These are phyloP conservation scores for Acleris laterana DNA, from an alignment of 2,888 invertebrate genomes.

Conservation along the genomic window DNA sequence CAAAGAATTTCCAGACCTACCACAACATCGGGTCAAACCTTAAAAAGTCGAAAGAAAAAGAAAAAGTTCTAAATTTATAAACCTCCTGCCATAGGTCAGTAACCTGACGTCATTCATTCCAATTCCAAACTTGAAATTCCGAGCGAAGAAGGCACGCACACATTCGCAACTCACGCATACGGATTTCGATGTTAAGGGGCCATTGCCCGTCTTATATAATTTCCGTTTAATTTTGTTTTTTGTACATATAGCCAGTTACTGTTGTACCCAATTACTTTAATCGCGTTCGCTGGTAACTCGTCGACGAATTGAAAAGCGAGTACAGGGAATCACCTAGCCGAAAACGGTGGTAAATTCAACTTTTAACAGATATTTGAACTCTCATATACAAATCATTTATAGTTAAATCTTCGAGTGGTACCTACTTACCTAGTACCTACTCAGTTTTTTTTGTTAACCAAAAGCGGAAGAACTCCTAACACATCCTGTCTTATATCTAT, in stretches of 20 bases:
- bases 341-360: too few species aligned
- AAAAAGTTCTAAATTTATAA: constrained; percentile 44
- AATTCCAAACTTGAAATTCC: constrained; percentile 81
- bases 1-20: constrained; percentile 13
- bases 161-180: constrained; percentile 61
- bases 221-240: not conserved
- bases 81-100: constrained; percentile 74
- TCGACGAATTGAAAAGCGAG: too few species aligned
- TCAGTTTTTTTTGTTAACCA: too few species aligned
- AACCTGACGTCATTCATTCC: constrained; percentile 82
- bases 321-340: too few species aligned
- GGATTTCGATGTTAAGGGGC: constrained; percentile 59
- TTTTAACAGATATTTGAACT: too few species aligned
- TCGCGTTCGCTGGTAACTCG: too few species aligned
- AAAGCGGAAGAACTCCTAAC: not conserved
- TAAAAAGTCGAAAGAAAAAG: constrained; percentile 18
- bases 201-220: not conserved
- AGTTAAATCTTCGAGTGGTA: too few species aligned
- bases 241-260: not conserved
- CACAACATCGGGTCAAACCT: constrained; percentile 31
- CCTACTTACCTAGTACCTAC: too few species aligned
- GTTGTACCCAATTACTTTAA: too few species aligned
- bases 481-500: not conserved
- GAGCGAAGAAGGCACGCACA: constrained; percentile 77
- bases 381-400: too few species aligned